phyloP scores from a whole-genome alignment of 2,113 vertebrate genomes.

The Thalassarche chlororhynchos region DNA sequence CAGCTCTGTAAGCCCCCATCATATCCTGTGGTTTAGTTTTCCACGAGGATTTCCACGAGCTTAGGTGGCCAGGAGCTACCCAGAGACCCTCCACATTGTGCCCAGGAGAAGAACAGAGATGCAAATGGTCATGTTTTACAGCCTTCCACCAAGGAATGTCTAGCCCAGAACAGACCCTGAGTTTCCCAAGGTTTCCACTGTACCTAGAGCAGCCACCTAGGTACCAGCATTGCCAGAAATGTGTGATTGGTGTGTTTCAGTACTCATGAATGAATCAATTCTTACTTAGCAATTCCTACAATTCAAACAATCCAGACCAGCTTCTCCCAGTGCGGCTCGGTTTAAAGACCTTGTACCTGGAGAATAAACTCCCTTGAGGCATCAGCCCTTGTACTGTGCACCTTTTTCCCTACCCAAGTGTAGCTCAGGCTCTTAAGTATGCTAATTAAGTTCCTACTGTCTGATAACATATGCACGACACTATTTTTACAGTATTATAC shows the following conservation, averaged over 20 bases:
- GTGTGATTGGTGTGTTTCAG: not conserved
- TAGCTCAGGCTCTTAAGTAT: not conserved
- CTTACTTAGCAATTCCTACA: not conserved
- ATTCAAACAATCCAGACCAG: not conserved
- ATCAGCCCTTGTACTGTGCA: not conserved
- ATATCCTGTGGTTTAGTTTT: not conserved
- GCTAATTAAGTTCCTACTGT: not conserved
- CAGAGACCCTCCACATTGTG: not conserved
- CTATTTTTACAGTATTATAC: not conserved
- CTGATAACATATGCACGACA: not conserved
- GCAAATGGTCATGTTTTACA: not conserved
- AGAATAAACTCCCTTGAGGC: not conserved
- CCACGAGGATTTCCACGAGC: not conserved
- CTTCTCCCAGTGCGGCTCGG: fast-evolving
- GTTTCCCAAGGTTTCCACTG: not conserved
- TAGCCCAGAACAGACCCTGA: not conserved
- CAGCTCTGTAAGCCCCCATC: not conserved
- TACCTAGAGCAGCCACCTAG: not conserved
- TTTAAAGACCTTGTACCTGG: not conserved
- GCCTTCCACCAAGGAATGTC: not conserved
- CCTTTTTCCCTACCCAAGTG: not conserved
- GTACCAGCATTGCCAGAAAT: not conserved
- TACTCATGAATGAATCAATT: not conserved
- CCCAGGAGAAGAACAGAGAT: not conserved
- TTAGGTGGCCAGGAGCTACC: not conserved